phyloP scores from a whole-genome alignment of 1,140 invertebrate species.

The Hyles euphorbiae region DNA sequence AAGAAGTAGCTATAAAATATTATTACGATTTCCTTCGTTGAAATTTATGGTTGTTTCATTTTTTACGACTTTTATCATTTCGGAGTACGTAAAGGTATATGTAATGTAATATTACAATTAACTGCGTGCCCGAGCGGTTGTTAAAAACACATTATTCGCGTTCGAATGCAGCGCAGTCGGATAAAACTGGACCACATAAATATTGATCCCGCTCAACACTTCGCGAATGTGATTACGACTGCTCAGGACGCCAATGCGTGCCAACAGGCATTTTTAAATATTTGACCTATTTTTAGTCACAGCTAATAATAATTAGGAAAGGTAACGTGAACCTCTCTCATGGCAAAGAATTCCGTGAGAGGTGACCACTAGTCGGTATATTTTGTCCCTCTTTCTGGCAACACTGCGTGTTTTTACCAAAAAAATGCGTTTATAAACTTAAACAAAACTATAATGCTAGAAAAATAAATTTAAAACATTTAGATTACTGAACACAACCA shows the following conservation, averaged over 20 bases:
- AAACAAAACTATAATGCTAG: not conserved
- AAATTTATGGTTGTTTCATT: too few species aligned
- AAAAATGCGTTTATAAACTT: not conserved
- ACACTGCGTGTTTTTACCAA: constrained; percentile 16
- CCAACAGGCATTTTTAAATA: constrained; percentile 69
- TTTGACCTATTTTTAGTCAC: constrained; percentile 73
- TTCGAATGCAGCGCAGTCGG: not conserved
- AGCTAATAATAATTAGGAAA: constrained; percentile 74
- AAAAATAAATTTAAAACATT: too few species aligned
- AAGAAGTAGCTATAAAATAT: too few species aligned
- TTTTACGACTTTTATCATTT: too few species aligned
- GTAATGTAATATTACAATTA: too few species aligned
- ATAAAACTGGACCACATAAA: constrained; percentile 24
- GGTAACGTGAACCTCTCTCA: constrained; percentile 72
- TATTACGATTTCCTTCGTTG: too few species aligned
- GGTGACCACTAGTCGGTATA: constrained; percentile 25
- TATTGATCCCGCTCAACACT: constrained; percentile 34
- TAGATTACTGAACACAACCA: too few species aligned
- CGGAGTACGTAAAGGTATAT: too few species aligned
- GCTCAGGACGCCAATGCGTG: constrained; percentile 47
- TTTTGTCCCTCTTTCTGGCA: constrained; percentile 31
- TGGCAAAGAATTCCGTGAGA: constrained; percentile 46
- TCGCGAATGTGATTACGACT: constrained; percentile 48
- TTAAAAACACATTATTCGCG: too few species aligned
- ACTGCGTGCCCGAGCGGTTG: too few species aligned